phyloP scores from a whole-genome alignment of 2,797 vertebrate genomes.

The Novumbra hubbsi region DNA sequence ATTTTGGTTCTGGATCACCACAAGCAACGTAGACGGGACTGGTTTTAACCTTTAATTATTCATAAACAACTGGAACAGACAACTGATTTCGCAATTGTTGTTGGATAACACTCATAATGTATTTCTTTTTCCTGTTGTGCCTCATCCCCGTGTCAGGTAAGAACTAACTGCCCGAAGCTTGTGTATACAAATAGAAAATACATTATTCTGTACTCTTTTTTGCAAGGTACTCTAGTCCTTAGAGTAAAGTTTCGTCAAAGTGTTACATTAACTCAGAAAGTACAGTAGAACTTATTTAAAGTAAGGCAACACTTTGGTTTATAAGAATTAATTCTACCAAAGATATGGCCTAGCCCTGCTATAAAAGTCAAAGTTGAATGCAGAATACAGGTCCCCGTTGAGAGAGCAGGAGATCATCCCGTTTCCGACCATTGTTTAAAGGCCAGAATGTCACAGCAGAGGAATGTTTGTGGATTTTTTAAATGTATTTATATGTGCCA shows the following conservation, averaged over 20 bases:
- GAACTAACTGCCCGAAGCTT: conserved; percentile 11
- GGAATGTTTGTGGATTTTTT: conserved; percentile 34
- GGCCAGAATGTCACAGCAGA: conserved; percentile 41
- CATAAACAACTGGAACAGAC: conserved; percentile 6
- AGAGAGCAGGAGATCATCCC: conserved; percentile 64
- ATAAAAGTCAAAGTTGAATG: not conserved
- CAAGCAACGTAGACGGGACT: conserved; percentile 41
- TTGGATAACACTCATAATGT: conserved; percentile 57
- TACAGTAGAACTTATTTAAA: not conserved
- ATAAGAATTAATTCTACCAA: not conserved
- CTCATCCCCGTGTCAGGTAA: conserved; percentile 68
- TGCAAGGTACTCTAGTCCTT: not conserved
- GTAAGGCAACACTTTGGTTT: not conserved
- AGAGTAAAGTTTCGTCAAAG: not conserved
- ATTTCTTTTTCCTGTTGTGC: conserved; percentile 55
- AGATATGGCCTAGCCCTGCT: not conserved
- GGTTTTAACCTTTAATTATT: not conserved
- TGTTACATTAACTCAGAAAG: not conserved
- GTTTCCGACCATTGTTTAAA: conserved; percentile 79
- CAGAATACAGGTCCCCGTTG: conserved; percentile 20
- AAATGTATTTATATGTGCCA: not conserved
- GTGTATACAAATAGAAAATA: not conserved
- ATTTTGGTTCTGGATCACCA: conserved; percentile 50
- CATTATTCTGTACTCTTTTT: not conserved
- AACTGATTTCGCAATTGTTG: conserved; percentile 11